Percentiles rank a stretch among this genome's conserved stretches.
phyloP scores from a whole-genome alignment of 2,797 vertebrate genomes.

The Chaenodraco wilsoni region DNA sequence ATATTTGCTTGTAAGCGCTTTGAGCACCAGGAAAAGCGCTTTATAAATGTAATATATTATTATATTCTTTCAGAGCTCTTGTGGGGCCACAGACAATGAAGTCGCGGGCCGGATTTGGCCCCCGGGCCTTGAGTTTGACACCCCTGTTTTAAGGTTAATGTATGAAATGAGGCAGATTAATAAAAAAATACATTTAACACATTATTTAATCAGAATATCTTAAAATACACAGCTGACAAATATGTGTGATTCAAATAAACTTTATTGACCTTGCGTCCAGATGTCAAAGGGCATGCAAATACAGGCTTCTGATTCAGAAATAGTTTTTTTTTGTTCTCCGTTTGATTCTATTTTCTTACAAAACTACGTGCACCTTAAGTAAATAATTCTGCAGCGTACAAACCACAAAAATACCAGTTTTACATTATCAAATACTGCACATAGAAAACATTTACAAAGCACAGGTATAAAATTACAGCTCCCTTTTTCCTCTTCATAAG shows the following conservation, averaged over 20 bases:
- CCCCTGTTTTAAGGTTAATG: neutral
- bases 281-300: constrained; percentile 97
- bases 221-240: constrained; percentile 6
- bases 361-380: constrained; percentile 93
- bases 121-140: no score
- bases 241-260: constrained; percentile 85
- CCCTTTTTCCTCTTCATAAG: constrained; percentile 65
- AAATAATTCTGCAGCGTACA: constrained; percentile 95
- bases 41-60: no score
- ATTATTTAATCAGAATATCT: neutral
- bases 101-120: no score
- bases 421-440: constrained; percentile 97
- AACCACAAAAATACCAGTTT: constrained; percentile 96
- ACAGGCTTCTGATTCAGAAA: constrained; percentile 92
- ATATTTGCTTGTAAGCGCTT: no score
- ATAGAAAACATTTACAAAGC: constrained; percentile 95
- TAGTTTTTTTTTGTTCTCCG: constrained; percentile 59
- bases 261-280: constrained; percentile 94
- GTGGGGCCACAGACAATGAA: no score
- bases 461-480: constrained; percentile 93
- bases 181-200: no score
- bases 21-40: no score
- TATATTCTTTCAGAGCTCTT: no score
- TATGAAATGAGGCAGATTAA: neutral
- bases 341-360: constrained; percentile 84